Conservation (phyloP, 2,113 vertebrate species). For the Girardinichthys multiradiatus region DNA sequence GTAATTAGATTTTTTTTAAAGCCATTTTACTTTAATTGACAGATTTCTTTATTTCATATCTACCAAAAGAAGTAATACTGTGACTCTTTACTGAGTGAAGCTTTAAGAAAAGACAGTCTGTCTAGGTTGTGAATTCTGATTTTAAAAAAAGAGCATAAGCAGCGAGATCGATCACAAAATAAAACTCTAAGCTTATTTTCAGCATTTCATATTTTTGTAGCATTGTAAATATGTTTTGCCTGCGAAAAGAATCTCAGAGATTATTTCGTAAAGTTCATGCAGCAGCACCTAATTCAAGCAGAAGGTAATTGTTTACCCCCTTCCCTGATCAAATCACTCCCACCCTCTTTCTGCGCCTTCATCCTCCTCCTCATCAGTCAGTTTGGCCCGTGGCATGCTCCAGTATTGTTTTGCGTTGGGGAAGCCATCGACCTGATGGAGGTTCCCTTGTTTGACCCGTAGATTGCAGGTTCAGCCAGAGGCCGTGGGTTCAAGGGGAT, state of each 20-base stretch:
- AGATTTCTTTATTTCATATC: not conserved
- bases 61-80: not conserved
- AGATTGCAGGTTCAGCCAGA: slow-evolving; percentile 70
- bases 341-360: slow-evolving; percentile 34
- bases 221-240: not conserved
- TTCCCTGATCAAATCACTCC: slow-evolving; percentile 6
- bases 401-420: slow-evolving; percentile 61
- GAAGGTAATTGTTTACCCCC: slow-evolving; percentile 6
- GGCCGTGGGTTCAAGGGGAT: slow-evolving; percentile 75
- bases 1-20: not conserved
- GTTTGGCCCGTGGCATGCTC: slow-evolving; percentile 64
- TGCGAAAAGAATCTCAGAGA: not conserved
- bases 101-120: not conserved
- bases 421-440: slow-evolving; percentile 51
- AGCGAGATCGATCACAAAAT: not conserved
- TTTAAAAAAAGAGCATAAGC: not conserved
- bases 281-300: slow-evolving; percentile 35
- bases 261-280: slow-evolving; percentile 5
- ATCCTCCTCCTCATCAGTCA: slow-evolving; percentile 66
- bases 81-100: not conserved
- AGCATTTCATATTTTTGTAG: not conserved
- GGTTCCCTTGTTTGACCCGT: slow-evolving; percentile 68
- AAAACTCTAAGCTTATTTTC: not conserved
- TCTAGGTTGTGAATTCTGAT: not conserved
- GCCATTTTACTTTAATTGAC: too few species aligned